Conservation (phyloP, 37 sponge, comb jelly and placozoan species). For the Dysidea cf. avara region DNA sequence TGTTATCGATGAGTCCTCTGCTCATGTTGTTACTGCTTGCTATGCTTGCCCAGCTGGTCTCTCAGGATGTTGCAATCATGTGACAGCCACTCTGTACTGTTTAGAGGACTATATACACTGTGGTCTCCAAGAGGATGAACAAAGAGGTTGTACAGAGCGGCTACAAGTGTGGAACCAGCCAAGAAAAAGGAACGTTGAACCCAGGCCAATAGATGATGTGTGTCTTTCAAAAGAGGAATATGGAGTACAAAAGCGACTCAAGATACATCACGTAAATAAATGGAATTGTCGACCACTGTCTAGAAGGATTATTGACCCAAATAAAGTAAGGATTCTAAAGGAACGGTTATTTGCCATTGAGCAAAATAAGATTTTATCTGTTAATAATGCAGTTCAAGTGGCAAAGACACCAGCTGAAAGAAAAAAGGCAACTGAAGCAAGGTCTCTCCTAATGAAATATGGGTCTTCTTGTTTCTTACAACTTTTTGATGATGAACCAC, state of each 20-base stretch:
- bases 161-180: conserved; percentile 39
- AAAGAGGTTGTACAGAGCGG: conserved; percentile 10
- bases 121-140: conserved; percentile 27
- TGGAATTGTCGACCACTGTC: too few relatives aligned
- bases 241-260: conserved; percentile 1
- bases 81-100: conserved; percentile 20
- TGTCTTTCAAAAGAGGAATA: conserved; percentile 7
- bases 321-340: too few relatives aligned
- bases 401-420: too few relatives aligned
- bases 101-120: conserved; percentile 27
- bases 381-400: too few relatives aligned
- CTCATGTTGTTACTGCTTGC: conserved; percentile 31
- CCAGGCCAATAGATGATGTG: conserved; percentile 13
- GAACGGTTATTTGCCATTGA: too few relatives aligned
- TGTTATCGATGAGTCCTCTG: too few relatives aligned
- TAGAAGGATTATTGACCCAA: too few relatives aligned
- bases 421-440: too few relatives aligned
- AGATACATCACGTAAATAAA: background rate
- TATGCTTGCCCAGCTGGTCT: conserved; percentile 42
- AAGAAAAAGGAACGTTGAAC: background rate
- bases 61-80: conserved; percentile 35
- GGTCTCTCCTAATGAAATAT: too few relatives aligned
- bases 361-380: too few relatives aligned
- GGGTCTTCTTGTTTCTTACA: too few relatives aligned
- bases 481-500: too few relatives aligned